Conservation (phyloP, 2,888 invertebrate genomes). For the Sesamia inferens region DNA sequence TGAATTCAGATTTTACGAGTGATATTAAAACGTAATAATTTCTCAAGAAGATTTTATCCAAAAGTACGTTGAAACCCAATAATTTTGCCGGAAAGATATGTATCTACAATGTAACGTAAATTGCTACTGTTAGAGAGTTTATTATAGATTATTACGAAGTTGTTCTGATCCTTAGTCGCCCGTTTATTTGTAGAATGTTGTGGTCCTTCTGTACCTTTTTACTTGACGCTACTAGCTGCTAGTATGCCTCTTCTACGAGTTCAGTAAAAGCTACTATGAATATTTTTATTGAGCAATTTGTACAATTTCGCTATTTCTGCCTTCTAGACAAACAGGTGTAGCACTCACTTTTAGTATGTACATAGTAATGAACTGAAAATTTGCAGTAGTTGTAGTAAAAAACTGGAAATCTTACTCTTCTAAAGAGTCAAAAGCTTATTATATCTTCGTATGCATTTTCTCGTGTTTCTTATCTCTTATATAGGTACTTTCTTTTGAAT, state of each 20-base stretch:
- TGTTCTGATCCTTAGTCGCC: neutral
- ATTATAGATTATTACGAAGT: neutral
- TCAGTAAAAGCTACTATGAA: constrained; percentile 54
- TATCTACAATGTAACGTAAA: too few species aligned
- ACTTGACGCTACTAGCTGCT: constrained; percentile 4
- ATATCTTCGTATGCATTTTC: neutral
- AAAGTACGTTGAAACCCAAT: neutral
- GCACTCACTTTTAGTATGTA: constrained; percentile 22
- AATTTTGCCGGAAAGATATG: neutral
- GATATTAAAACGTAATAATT: neutral
- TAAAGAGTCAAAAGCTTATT: neutral
- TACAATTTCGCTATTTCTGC: constrained; percentile 40
- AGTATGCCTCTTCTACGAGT: constrained; percentile 30
- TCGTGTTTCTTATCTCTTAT: neutral
- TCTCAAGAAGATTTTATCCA: neutral
- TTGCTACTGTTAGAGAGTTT: neutral
- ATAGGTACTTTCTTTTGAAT: neutral
- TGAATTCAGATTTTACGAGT: neutral
- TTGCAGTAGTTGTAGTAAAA: too few species aligned
- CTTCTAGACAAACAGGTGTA: constrained; percentile 54
- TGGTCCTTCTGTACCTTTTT: constrained; percentile 18
- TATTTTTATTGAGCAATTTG: constrained; percentile 57
- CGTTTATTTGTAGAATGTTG: neutral
- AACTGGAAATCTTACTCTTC: neutral
- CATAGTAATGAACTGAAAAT: neutral